Evolutionary conservation across 2,888 invertebrate species (phyloP), one percentile per base, ranked within the genome.

Genomic region (Gandaritis pyraliata): DNA sequence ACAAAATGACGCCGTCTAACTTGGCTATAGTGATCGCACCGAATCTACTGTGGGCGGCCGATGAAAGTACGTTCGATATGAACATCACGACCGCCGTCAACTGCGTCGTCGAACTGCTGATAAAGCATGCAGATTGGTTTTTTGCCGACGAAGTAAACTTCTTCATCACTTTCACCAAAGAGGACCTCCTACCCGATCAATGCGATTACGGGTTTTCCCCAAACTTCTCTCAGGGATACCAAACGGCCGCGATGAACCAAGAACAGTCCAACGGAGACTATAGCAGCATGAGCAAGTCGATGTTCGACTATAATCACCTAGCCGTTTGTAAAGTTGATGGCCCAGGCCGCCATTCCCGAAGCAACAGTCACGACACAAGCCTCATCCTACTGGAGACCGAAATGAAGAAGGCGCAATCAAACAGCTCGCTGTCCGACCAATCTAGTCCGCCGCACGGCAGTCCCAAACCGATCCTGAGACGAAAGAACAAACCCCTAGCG

Each of bases 1-100:
- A 98, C 89, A 98, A 98, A 91, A 99, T 99, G 99, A 96, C 96
- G n/a, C 95, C 98, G 0, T 97, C 97, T 66, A 99, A 99, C 88
- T 94, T 99, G 78, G 98, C 98, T 15, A 98, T 99, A 78, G 99
- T 99, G 7, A 96, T 99, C 81, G 98, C 98, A 3, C 99, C 99
- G 0, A 99, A 98, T 92, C 93, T 99, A 66, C 93, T 99, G 58
- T 97, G 98, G 97, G 94, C 95, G 55, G 94, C 94, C 36, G 93
- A 94, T 71, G 94, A 94, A 74, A 94, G 94, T 80, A 93, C 93
- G 51, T 94, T 95, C 83, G 95, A 96, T 78, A 97, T 98, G 95
- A 95, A 95, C 79, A 95, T 96, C 77, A 96, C 97, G 38, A 95
- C 96, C 65, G 95, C 95, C 48, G 95, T 96, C 78, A 97, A 97